A percentile compares a stretch with the other conserved stretches of the same genome.
Evolutionary conservation across 2,113 vertebrate species (phyloP).

Genomic region (Triplophysa tibetana): DNA sequence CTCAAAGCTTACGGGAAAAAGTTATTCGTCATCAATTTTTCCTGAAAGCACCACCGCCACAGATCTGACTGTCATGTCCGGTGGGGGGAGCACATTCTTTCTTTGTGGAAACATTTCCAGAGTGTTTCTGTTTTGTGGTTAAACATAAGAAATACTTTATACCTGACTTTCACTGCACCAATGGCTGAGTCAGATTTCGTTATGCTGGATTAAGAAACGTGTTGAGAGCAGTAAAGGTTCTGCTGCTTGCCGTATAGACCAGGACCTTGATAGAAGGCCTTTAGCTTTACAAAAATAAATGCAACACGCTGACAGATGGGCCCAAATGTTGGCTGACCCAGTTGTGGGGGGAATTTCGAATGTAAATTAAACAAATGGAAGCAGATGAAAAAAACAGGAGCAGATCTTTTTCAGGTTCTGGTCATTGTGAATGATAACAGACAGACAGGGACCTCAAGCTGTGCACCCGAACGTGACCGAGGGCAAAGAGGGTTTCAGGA

Average conservation of each 20-base stretch:
- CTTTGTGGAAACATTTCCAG: slow-evolving; percentile 28
- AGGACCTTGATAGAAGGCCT: slow-evolving; percentile 57
- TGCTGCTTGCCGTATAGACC: slow-evolving; percentile 40
- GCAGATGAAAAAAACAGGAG: slow-evolving; percentile 2
- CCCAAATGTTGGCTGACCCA: slow-evolving; percentile 69
- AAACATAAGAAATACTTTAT: slow-evolving; percentile 23
- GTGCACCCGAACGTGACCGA: background rate
- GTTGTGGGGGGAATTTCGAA: slow-evolving; percentile 64
- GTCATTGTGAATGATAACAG: background rate
- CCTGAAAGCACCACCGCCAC: slow-evolving; percentile 23
- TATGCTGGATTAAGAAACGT: slow-evolving; percentile 23
- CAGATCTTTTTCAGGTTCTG: slow-evolving; percentile 9
- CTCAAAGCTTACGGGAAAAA: slow-evolving; percentile 8
- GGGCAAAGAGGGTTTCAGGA: background rate
- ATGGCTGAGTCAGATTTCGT: slow-evolving; percentile 8
- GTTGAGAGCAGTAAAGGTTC: slow-evolving; percentile 44
- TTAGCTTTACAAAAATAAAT: slow-evolving; percentile 65
- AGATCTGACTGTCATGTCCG: slow-evolving; percentile 6
- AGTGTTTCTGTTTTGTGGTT: slow-evolving; percentile 30
- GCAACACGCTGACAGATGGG: slow-evolving; percentile 58
- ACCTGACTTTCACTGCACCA: background rate
- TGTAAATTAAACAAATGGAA: slow-evolving; percentile 61
- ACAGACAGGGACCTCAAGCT: background rate
- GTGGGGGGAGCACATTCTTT: slow-evolving; percentile 1
- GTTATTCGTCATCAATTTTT: slow-evolving; percentile 20